Conservation (phyloP, 2,797 vertebrate genomes). For the Pangasius krempfi region DNA sequence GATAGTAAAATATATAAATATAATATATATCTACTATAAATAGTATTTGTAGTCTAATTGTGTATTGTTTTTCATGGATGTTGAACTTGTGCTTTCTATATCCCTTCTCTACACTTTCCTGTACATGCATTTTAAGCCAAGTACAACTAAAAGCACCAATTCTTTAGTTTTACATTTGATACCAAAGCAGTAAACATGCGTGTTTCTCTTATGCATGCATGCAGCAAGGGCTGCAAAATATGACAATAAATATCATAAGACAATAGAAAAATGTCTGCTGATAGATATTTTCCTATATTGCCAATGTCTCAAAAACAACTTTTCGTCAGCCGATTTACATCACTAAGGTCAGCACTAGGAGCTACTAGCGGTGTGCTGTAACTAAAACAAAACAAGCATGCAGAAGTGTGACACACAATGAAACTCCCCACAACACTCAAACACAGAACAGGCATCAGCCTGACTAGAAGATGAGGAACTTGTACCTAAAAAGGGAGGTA, state of each 20-base stretch:
- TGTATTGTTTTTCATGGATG: not conserved
- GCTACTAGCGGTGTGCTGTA: not conserved
- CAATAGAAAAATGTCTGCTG: not conserved
- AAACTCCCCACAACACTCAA: not conserved
- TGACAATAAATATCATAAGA: not conserved
- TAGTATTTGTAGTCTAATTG: not conserved
- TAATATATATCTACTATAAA: no score
- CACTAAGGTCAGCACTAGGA: not conserved
- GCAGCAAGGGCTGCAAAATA: not conserved
- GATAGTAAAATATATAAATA: not conserved
- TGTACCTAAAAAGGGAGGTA: not conserved
- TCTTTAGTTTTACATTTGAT: not conserved
- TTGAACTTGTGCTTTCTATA: not conserved
- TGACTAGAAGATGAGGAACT: not conserved
- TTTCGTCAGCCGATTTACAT: not conserved
- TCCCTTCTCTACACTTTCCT: not conserved
- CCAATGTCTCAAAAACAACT: not conserved
- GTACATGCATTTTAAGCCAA: not conserved
- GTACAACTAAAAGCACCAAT: not conserved
- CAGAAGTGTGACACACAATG: not conserved
- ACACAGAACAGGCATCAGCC: not conserved
- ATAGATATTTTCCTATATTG: not conserved
- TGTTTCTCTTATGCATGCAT: not conserved
- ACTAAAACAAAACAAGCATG: not conserved
- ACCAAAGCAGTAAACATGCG: not conserved